Conservation (phyloP, 2,888 invertebrate species). For the Hyppa rectilinea region DNA sequence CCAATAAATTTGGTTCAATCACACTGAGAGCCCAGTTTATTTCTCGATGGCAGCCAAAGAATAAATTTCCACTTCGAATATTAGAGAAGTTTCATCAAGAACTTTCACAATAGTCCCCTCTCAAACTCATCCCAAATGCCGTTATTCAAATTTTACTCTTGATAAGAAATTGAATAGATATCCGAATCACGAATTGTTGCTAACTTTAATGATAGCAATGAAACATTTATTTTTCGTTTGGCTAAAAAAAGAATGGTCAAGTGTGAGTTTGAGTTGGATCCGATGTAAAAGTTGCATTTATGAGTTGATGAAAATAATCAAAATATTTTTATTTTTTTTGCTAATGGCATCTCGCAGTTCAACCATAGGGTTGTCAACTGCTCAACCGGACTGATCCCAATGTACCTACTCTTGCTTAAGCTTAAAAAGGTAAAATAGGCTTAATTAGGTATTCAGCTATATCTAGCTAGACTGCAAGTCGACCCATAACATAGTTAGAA, state of each 20-base stretch:
- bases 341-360: no score
- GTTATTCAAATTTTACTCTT: conserved; percentile 86
- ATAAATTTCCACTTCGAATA: conserved; percentile 86
- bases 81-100: conserved; percentile 84
- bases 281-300: not conserved
- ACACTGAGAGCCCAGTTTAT: conserved; percentile 80
- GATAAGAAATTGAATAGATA: conserved; percentile 86
- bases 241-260: conserved; percentile 21
- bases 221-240: conserved; percentile 68
- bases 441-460: no score
- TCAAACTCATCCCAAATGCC: conserved; percentile 82
- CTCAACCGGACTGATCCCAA: no score
- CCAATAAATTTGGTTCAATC: conserved; percentile 83
- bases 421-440: no score
- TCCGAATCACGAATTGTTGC: conserved; percentile 79
- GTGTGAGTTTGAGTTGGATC: conserved; percentile 11
- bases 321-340: no score
- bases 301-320: not conserved
- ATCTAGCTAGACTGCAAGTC: no score
- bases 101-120: conserved; percentile 84
- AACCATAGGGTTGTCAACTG: no score
- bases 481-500: no score
- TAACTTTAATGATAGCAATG: conserved; percentile 76
- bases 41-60: conserved; percentile 82
- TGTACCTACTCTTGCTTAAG: no score